phyloP scores from a whole-genome alignment of 1,140 invertebrate species.

The Neuroterus valhalla region DNA sequence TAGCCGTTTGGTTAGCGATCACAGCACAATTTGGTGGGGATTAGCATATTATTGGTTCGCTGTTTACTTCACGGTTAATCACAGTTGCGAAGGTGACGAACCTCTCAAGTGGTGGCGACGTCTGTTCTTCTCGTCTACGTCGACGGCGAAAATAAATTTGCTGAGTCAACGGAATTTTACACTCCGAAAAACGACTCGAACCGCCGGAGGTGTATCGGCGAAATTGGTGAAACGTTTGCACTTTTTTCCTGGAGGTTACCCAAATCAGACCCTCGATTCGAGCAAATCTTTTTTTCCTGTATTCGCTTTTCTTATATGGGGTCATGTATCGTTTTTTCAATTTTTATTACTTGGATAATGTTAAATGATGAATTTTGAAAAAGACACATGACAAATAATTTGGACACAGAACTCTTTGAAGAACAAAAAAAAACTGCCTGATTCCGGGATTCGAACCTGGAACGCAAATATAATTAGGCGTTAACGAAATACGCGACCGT shows the following conservation, averaged over 20 bases:
- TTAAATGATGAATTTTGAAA: neutral
- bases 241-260: slow-evolving; percentile 19
- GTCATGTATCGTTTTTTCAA: neutral
- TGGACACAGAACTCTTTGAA: neutral
- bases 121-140: slow-evolving; percentile 32
- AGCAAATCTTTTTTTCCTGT: slow-evolving; percentile 16
- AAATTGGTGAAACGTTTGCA: slow-evolving; percentile 28
- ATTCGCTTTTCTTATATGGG: neutral
- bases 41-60: slow-evolving; percentile 69
- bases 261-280: slow-evolving; percentile 17
- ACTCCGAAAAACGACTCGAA: slow-evolving; percentile 12
- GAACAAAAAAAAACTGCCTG: neutral
- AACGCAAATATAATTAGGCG: neutral
- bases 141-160: slow-evolving; percentile 12
- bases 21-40: slow-evolving; percentile 38
- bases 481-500: neutral
- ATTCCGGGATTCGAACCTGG: neutral
- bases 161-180: slow-evolving; percentile 41
- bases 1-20: slow-evolving; percentile 15
- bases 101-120: slow-evolving; percentile 12
- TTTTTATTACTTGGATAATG: neutral
- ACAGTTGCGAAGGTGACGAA: slow-evolving; percentile 43
- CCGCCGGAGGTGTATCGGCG: slow-evolving; percentile 13
- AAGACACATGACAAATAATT: neutral
- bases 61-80: slow-evolving; percentile 67